Base-by-base conservation (phyloP, 2,888 invertebrate species). In the Dorcus parallelipipedus region DNA sequence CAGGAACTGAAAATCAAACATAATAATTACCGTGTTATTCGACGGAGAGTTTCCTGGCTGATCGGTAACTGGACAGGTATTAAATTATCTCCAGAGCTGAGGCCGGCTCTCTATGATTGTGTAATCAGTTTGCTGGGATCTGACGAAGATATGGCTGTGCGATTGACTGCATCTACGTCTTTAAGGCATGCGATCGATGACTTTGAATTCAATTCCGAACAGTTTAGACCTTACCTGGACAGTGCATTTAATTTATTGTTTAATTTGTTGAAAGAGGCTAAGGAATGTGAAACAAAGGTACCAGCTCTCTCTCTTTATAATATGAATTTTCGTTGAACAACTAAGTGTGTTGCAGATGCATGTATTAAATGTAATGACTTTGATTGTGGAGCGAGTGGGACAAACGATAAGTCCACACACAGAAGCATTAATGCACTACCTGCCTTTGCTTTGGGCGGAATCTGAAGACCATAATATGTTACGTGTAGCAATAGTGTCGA, bases 261-360 rank as follows among this genome's bases (percentile, higher is more conserved):
- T 78, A 83, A 85, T 59, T 82, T 97, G 64, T 80, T 97, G 69
- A 91, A 93, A 74, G 93, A 94, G 75, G 91, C 91, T 0, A 85
- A 86, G 64, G 95, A 95, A 79, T 95, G 94, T 79, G 96, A 97
- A 77, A 94, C 95, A 1, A 97, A 96, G 81, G 89, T 89, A 78
- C 7, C 20, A 20, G 20, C 20, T 20, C 20, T 3, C 20, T 20
- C 20, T 20, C 3, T 33, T 58, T 26, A 54, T 38, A 38, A 54
- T 45, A 54, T 20, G 38, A 33, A 20, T 9, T 38, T 9, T 49
- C 10, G 14, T 48, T 41, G 17, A 9, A 43, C 14, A 5, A 20
- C 43, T 51, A 43, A 17, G 9, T 56, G 57, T 54, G 58, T 78
- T 78, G 47, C 73, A 89, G 87, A 94, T 96, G 91, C 91, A 93